These are phyloP conservation scores for Leucophenga maculata DNA, from an alignment of 2,888 invertebrate genomes.

Conservation along the genomic window DNA sequence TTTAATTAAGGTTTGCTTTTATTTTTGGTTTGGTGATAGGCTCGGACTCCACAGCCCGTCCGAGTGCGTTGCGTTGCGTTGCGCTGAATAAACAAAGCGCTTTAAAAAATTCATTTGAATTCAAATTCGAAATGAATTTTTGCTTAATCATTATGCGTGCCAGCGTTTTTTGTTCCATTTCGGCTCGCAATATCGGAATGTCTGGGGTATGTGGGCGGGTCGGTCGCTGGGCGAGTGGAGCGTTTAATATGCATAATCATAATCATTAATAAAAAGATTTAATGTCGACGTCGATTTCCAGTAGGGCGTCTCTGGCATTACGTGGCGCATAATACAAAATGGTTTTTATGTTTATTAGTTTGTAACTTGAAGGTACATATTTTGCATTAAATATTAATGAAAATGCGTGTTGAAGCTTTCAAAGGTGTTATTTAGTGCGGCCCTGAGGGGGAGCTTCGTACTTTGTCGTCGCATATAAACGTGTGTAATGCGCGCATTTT, in stretches of 20 bases:
- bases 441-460: neutral
- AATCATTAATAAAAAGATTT: conserved; percentile 57
- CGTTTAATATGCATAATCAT: conserved; percentile 53
- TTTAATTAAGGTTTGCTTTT: conserved; percentile 54
- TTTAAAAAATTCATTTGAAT: conserved; percentile 16
- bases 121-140: conserved; percentile 24
- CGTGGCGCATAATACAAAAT: conserved; percentile 16
- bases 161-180: conserved; percentile 1
- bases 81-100: conserved; percentile 9
- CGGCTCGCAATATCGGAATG: neutral
- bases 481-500: neutral
- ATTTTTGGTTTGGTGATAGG: neutral
- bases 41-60: neutral
- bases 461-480: neutral
- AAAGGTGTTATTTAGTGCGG: neutral
- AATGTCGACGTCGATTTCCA: conserved; percentile 39
- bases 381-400: conserved; percentile 44
- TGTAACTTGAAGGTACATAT: conserved; percentile 30
- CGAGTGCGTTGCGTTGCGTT: conserved; percentile 11
- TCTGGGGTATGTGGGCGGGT: neutral
- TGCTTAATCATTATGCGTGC: conserved; percentile 44
- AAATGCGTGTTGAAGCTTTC: conserved; percentile 34
- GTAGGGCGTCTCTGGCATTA: conserved; percentile 4
- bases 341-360: conserved; percentile 17
- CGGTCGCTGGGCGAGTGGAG: conserved; percentile 1